Percentiles rank a stretch among this genome's conserved stretches.
Evolutionary conservation across 2,113 vertebrate species (phyloP).

Genomic region (Ia io): DNA sequence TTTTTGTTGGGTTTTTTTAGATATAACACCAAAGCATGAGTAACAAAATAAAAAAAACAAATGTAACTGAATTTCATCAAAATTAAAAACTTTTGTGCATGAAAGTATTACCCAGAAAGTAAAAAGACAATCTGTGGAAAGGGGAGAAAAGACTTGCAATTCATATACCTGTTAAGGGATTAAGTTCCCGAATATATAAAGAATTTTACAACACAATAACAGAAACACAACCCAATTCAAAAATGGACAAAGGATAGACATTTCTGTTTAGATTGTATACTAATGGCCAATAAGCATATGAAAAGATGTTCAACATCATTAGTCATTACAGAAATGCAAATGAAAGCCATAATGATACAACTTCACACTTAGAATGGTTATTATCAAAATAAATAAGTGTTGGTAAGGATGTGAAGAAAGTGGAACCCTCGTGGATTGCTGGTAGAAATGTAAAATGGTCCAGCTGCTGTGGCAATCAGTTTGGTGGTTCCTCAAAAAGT

Average conservation of each 20-base stretch:
- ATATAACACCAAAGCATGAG: not conserved
- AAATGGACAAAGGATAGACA: slow-evolving; percentile 1
- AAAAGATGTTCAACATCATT: not conserved
- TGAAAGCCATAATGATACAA: not conserved
- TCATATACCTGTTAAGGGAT: not conserved
- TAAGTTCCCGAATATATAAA: not conserved
- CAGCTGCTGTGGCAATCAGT: not conserved
- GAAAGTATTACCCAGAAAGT: not conserved
- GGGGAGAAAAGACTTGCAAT: not conserved
- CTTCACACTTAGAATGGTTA: not conserved
- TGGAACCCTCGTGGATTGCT: not conserved
- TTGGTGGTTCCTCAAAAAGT: not conserved
- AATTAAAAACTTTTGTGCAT: not conserved
- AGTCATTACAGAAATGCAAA: not conserved
- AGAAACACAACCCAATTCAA: not conserved
- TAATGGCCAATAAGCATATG: not conserved
- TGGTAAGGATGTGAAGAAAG: not conserved
- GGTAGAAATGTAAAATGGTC: not conserved
- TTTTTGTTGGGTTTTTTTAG: not conserved
- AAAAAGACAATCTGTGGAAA: not conserved
- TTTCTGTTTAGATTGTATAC: not conserved
- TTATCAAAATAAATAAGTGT: not conserved
- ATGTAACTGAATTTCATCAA: not conserved
- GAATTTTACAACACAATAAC: not conserved
- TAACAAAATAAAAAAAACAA: not conserved